A percentile compares a stretch with the other conserved stretches of the same genome.
phyloP scores from a whole-genome alignment of 2,113 vertebrate genomes.

The Scytalopus superciliaris region DNA sequence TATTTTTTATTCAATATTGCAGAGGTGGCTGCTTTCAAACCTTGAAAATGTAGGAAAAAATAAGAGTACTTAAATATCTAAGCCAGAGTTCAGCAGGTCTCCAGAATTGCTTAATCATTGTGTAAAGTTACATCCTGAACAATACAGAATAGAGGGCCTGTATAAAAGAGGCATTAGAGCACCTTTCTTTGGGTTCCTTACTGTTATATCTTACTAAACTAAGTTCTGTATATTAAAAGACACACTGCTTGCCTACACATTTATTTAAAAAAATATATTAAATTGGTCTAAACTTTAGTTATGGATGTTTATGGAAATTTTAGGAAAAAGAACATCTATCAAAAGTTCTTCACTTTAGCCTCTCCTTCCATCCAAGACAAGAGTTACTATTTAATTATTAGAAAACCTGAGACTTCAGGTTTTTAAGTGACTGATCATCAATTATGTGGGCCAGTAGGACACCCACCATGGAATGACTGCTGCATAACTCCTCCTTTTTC shows the following conservation, averaged over 20 bases:
- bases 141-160: not conserved
- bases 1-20: not conserved
- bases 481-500: not conserved
- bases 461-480: fast-evolving
- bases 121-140: not conserved
- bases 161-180: not conserved
- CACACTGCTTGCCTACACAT: not conserved
- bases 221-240: not conserved
- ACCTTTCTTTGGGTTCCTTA: not conserved
- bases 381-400: not conserved
- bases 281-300: not conserved
- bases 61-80: not conserved
- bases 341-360: not conserved
- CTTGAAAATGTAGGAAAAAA: not conserved
- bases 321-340: not conserved
- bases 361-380: not conserved
- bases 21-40: not conserved
- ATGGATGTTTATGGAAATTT: not conserved
- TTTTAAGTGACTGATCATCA: not conserved
- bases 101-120: not conserved
- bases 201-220: not conserved
- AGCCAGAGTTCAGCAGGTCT: not conserved
- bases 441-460: not conserved
- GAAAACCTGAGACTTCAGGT: not conserved
- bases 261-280: not conserved